Evolutionary conservation across 2,113 vertebrate genomes (phyloP).

Genomic region (Aptenodytes forsteri): DNA sequence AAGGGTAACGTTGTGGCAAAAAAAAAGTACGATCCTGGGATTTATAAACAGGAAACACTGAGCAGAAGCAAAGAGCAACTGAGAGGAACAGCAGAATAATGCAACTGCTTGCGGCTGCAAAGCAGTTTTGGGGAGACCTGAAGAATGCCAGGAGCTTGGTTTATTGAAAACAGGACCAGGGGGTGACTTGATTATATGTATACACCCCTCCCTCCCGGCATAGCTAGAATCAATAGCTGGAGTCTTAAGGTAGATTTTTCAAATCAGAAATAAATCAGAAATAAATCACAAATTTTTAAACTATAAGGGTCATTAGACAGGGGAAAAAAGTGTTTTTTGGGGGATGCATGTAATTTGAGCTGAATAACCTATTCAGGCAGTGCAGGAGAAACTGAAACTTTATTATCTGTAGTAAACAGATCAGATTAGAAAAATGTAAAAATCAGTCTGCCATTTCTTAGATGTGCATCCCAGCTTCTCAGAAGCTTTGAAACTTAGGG

Average conservation of each 20-base stretch:
- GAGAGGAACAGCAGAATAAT: background rate
- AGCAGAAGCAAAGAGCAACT: background rate
- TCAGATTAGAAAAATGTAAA: background rate
- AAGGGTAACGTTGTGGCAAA: background rate
- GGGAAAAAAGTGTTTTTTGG: background rate
- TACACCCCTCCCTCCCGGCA: too few species aligned
- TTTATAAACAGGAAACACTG: conserved; percentile 16
- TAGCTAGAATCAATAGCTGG: background rate
- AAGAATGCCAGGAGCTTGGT: background rate
- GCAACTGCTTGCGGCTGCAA: rapidly evolving
- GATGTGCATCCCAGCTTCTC: background rate
- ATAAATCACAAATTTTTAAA: background rate
- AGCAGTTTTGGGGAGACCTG: background rate
- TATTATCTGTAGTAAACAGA: background rate
- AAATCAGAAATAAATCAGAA: background rate
- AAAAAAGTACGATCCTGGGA: background rate
- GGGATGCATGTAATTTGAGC: background rate
- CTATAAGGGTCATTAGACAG: background rate
- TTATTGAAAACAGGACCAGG: background rate
- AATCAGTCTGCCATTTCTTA: background rate
- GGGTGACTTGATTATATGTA: background rate
- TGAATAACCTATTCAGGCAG: background rate
- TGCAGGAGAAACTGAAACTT: background rate
- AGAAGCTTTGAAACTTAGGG: background rate
- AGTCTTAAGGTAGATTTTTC: background rate